Conservation (phyloP, 2,888 invertebrate genomes). For the Drosophila greeni region DNA sequence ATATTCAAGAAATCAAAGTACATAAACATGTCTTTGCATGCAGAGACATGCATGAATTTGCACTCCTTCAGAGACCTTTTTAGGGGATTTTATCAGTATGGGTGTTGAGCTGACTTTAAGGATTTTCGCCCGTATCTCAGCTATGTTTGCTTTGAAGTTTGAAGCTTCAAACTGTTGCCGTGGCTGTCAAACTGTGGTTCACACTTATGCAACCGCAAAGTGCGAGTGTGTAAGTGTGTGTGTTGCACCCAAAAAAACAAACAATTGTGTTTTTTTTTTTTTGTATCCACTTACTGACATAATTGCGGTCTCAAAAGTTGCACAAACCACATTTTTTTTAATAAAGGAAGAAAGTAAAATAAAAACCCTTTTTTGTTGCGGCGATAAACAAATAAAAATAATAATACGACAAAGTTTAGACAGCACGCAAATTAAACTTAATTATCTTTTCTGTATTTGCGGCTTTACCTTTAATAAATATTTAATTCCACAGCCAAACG, state of each 20-base stretch:
- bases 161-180: slow-evolving; percentile 7
- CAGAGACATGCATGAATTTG: background rate
- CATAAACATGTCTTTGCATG: background rate
- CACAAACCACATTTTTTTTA: slow-evolving; percentile 34
- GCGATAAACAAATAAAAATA: slow-evolving; percentile 9
- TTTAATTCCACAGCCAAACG: background rate
- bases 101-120: no score
- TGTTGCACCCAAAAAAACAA: slow-evolving; percentile 40
- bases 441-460: slow-evolving; percentile 1
- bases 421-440: slow-evolving; percentile 43
- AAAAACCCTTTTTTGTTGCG: background rate
- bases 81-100: no score
- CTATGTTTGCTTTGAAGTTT: background rate
- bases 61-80: no score
- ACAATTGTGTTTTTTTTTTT: slow-evolving; percentile 44
- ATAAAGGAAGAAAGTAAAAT: slow-evolving; percentile 1
- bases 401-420: slow-evolving; percentile 15
- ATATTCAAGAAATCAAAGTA: background rate
- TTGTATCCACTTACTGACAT: slow-evolving; percentile 48
- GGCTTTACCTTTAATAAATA: background rate
- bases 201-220: slow-evolving; percentile 67
- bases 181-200: slow-evolving; percentile 61
- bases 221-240: slow-evolving; percentile 32
- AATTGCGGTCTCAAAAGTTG: slow-evolving; percentile 46
- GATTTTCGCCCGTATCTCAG: background rate